Evolutionary conservation across 2,113 vertebrate genomes (phyloP).

Genomic region (Castor canadensis): DNA sequence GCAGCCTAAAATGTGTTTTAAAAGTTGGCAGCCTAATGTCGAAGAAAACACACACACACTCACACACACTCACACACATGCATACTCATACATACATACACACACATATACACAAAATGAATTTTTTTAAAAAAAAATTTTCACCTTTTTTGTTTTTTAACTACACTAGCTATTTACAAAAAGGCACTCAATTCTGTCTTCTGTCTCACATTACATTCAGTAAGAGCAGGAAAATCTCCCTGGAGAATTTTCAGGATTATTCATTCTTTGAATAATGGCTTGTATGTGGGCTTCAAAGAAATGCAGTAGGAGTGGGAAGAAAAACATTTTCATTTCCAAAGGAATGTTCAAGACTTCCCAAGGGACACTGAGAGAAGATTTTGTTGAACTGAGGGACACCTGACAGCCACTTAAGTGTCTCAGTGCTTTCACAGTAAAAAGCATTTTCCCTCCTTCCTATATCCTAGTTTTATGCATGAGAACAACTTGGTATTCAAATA

Average conservation of each 20-base stretch:
- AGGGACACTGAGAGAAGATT: constrained; percentile 67
- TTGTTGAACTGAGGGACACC: constrained; percentile 61
- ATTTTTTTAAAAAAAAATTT: no score
- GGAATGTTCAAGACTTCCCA: constrained; percentile 69
- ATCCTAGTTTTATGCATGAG: constrained; percentile 44
- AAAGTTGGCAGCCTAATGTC: not conserved
- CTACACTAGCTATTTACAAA: constrained; percentile 32
- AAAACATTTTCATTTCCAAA: constrained; percentile 75
- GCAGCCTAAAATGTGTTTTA: not conserved
- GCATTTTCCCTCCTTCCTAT: constrained; percentile 5
- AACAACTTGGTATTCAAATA: constrained; percentile 73
- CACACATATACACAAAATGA: no score
- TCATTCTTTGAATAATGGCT: constrained; percentile 75
- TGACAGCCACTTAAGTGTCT: constrained; percentile 65
- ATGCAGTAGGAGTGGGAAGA: constrained; percentile 57
- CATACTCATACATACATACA: no score
- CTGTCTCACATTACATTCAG: constrained; percentile 49
- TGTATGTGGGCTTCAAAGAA: constrained; percentile 69
- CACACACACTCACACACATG: no score
- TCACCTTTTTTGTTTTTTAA: no score
- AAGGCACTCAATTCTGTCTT: not conserved
- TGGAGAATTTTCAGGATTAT: constrained; percentile 64
- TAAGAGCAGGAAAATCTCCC: constrained; percentile 48
- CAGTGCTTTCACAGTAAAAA: constrained; percentile 46
- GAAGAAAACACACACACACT: not conserved